Percentiles rank a stretch among this genome's conserved stretches.
Evolutionary conservation across 2,797 vertebrate species (phyloP).

Genomic region (Leucoraja ocellata): DNA sequence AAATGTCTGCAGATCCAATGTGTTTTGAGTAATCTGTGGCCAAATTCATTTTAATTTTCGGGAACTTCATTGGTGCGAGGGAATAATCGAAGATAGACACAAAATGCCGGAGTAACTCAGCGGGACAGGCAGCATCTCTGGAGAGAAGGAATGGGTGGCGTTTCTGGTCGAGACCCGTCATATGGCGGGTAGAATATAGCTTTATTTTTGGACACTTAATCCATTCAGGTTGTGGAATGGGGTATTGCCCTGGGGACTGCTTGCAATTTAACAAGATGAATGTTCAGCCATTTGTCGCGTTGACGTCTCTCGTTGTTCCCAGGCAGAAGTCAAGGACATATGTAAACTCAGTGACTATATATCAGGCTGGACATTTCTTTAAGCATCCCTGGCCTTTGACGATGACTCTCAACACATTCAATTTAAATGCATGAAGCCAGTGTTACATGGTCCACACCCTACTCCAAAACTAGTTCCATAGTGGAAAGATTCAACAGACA

Average conservation of each 20-base stretch:
- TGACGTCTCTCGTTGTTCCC: background rate
- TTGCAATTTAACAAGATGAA: background rate
- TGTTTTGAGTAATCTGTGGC: background rate
- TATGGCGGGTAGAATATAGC: background rate
- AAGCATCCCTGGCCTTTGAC: background rate
- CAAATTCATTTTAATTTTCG: background rate
- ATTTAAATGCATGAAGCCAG: background rate
- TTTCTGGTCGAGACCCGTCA: too few relatives aligned
- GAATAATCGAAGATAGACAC: background rate
- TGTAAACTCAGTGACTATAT: background rate
- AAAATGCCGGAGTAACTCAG: background rate
- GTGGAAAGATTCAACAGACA: background rate
- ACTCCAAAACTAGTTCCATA: background rate
- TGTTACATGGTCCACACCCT: background rate
- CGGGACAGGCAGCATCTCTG: too few relatives aligned
- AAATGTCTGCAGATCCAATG: background rate
- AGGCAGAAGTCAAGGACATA: background rate
- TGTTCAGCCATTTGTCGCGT: background rate
- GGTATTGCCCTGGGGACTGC: background rate
- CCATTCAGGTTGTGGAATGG: background rate
- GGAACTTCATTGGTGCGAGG: background rate
- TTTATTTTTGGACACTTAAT: background rate
- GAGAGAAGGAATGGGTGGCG: too few relatives aligned
- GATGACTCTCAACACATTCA: background rate
- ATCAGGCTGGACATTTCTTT: background rate